Evolutionary conservation across 2,888 invertebrate species (phyloP).

Genomic region (Pseudococcus longispinus): DNA sequence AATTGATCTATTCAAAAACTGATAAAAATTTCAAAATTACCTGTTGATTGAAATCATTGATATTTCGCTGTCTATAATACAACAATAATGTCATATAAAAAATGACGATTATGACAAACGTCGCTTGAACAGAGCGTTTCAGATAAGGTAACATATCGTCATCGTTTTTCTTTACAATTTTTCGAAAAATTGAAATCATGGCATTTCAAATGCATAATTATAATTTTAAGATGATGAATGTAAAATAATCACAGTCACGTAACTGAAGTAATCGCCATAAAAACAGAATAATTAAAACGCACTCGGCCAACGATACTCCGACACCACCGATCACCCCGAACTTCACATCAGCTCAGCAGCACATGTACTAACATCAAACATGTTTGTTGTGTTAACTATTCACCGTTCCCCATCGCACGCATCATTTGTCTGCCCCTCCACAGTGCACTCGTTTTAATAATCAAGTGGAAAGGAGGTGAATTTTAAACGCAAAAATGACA

Average conservation of each 20-base stretch:
- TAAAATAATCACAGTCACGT: neutral
- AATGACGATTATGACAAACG: constrained; percentile 45
- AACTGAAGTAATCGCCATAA: neutral
- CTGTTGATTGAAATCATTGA: constrained; percentile 47
- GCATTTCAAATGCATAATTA: constrained; percentile 10
- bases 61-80: constrained; percentile 25
- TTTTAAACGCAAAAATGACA: neutral
- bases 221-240: neutral
- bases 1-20: too few relatives aligned
- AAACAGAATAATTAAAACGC: constrained; percentile 8
- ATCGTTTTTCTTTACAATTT: constrained; percentile 48
- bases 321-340: neutral
- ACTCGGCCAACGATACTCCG: neutral
- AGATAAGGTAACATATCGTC: constrained; percentile 52
- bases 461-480: neutral
- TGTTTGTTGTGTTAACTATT: neutral
- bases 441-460: neutral
- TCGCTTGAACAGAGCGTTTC: constrained; percentile 54
- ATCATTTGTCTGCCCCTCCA: neutral
- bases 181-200: constrained; percentile 3
- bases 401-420: neutral
- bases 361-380: constrained; percentile 44
- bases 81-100: constrained; percentile 52
- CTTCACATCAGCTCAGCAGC: neutral
- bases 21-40: neutral